Base-by-base conservation (phyloP, 2,113 vertebrate genomes). In the Recurvirostra avosetta region DNA sequence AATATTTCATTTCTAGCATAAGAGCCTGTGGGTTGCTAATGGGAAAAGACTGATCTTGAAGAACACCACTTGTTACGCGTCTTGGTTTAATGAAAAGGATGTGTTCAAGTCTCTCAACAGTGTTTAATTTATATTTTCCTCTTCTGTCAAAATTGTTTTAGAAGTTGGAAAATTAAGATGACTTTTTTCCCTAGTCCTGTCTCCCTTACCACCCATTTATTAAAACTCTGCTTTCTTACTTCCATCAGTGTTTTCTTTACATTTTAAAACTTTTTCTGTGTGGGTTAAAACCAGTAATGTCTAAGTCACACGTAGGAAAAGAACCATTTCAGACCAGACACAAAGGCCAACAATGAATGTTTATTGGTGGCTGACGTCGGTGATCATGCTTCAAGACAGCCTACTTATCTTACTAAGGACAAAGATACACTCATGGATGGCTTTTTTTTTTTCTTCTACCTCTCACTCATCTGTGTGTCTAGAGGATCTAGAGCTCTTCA, bases 221-320 rank as follows among this genome's bases (percentile, higher is more conserved):
- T 97, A 95, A 97, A 97, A 62, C 5, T 68, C 29, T 49, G 61
- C 62, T 96, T 96, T 95, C 61, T 95, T 87, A 96, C 5, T 14
- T 91, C 29, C 7, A 0, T 16, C 6, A 4, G 66, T 80, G 89
- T 82, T 82, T 78, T 87, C 49, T 85, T 90, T 47, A 77, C 9
- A 29, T 63, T 32, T 36, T 61, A 23, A 87, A 75, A 62, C 19
- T 84, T 67, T 85, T 36, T 55, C 5, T 70, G 6, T 73, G 26
- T 59, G 72, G 27, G 63, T 56, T 86, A 67, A 80, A 86, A 11
- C 11, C 9, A 63, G 22, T 26, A 23, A 3, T 22, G 32, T 79
- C 13, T 55, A 20, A 16, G 43, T 78, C 26, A 62, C 15, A 14
- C 36, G 25, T 4, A 49, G 43, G 40, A 53, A 53, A 79, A 73